Conservation (phyloP, 2,797 vertebrate genomes). For the Phoebastria nigripes region DNA sequence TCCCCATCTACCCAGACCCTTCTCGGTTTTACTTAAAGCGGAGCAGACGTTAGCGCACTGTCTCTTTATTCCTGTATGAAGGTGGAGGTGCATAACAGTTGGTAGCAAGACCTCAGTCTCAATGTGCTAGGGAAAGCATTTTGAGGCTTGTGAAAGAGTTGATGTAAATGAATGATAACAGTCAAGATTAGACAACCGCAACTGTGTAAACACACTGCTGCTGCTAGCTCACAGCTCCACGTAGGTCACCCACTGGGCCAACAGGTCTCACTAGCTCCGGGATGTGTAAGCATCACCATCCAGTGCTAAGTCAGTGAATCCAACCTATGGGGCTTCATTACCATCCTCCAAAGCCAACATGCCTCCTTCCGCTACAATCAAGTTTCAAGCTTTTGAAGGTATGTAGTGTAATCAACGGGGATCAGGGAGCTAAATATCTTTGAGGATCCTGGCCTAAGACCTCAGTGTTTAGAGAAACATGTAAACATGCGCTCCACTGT, state of each 20-base stretch:
- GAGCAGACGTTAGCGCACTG: background rate
- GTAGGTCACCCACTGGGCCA: background rate
- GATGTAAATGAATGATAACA: background rate
- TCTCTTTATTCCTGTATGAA: fast-evolving
- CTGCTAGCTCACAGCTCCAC: background rate
- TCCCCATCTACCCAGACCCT: background rate
- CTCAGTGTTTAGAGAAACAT: background rate
- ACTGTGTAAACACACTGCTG: background rate
- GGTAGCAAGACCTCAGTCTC: background rate
- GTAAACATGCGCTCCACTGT: background rate
- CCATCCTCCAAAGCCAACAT: background rate
- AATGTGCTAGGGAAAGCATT: background rate
- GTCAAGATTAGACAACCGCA: background rate
- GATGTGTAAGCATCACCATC: background rate
- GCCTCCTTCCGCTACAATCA: background rate
- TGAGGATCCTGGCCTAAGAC: background rate
- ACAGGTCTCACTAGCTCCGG: background rate
- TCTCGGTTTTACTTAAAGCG: background rate
- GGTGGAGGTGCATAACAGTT: background rate
- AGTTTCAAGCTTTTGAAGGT: background rate
- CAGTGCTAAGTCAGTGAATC: background rate
- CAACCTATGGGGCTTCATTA: background rate
- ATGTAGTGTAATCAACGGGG: background rate
- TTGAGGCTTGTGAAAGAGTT: background rate
- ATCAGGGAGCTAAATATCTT: background rate